phyloP scores from a whole-genome alignment of 2,113 vertebrate species.

The Raja brachyura region DNA sequence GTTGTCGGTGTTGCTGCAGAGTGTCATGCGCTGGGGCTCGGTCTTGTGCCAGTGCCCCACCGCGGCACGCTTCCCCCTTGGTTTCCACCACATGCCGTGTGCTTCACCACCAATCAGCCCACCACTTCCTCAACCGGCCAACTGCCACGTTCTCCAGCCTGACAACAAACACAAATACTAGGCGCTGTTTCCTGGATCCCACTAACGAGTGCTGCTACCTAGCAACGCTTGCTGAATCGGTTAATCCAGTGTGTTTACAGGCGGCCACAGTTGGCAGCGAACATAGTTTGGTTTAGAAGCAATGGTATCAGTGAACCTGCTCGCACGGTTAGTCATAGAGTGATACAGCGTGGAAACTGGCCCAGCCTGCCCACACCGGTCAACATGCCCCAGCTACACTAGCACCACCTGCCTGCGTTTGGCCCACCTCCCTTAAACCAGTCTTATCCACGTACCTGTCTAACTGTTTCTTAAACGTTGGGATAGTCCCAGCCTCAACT shows the following conservation, averaged over 20 bases:
- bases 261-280: not conserved
- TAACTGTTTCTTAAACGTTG: too few relatives aligned
- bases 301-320: not conserved
- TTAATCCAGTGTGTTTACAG: constrained; percentile 38
- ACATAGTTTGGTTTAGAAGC: not conserved
- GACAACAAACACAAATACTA: not conserved
- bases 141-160: not conserved
- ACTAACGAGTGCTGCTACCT: constrained; percentile 35
- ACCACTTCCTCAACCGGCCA: not conserved
- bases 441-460: too few relatives aligned
- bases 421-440: too few relatives aligned
- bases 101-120: not conserved
- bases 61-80: too few relatives aligned
- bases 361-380: too few relatives aligned
- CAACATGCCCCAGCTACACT: too few relatives aligned
- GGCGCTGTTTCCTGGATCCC: not conserved
- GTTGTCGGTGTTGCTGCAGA: not conserved
- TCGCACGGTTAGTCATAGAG: not conserved
- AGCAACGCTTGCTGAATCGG: constrained; percentile 34
- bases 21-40: not conserved
- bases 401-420: too few relatives aligned
- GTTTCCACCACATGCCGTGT: not conserved
- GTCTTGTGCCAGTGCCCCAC: not conserved
- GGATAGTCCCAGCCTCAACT: too few relatives aligned
- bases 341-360: too few relatives aligned